Percentiles rank a stretch among this genome's conserved stretches.
Conservation (phyloP, 1,140 invertebrate genomes). For the Philopotamus ludificatus region DNA sequence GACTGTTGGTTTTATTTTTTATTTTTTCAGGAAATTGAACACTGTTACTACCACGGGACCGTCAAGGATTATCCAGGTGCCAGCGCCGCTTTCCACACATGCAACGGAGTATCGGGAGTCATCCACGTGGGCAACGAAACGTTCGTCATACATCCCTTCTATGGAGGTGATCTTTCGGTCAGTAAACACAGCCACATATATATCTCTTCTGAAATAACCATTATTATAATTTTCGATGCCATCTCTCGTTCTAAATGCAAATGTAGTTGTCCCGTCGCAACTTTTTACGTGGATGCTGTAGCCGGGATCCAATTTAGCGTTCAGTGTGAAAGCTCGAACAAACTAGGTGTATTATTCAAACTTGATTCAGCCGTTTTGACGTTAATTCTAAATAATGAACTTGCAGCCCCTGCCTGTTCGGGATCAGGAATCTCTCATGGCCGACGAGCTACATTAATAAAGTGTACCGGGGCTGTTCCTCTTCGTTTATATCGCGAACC, state of each 20-base stretch:
- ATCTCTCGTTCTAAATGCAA: neutral
- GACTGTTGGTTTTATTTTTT: slow-evolving; percentile 3
- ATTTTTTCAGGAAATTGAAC: slow-evolving; percentile 85
- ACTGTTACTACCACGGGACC: slow-evolving; percentile 94
- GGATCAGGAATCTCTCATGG: neutral
- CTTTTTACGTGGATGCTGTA: too few species aligned
- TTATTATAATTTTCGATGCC: neutral
- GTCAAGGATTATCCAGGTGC: slow-evolving; percentile 94
- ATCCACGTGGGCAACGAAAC: slow-evolving; percentile 97
- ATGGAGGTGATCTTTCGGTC: slow-evolving; percentile 93
- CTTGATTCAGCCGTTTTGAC: slow-evolving; percentile 20
- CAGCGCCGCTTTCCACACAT: slow-evolving; percentile 94
- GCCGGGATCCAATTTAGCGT: slow-evolving; percentile 25
- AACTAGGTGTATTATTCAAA: slow-evolving; percentile 31
- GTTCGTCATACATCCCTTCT: slow-evolving; percentile 95
- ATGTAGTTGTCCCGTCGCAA: neutral
- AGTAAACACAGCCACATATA: slow-evolving; percentile 55
- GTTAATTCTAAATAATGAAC: slow-evolving; percentile 35
- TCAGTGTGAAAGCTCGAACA: slow-evolving; percentile 13
- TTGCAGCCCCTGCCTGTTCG: neutral
- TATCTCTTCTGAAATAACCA: neutral
- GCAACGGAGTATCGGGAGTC: slow-evolving; percentile 93
- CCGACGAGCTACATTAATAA: neutral
- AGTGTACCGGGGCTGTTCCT: neutral
- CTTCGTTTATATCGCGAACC: neutral